Conservation (phyloP, 2,888 invertebrate species). For the Tenthredo livida region DNA sequence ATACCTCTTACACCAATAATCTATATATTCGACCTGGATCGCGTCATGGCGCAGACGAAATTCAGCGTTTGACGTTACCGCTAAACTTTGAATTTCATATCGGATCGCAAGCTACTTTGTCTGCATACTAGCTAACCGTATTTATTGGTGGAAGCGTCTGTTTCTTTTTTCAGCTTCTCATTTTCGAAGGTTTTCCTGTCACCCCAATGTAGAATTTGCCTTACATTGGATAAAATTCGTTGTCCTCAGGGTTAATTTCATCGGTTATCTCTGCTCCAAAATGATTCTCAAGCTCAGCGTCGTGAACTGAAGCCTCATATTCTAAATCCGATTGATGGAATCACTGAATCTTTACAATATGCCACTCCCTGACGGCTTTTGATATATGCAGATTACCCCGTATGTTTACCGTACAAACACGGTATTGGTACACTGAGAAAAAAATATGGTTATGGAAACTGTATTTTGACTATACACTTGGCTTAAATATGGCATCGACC, state of each 20-base stretch:
- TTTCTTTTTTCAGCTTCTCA: no score
- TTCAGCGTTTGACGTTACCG: neutral
- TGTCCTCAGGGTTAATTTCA: no score
- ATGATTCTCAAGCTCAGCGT: neutral
- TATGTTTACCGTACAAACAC: no score
- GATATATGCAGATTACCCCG: no score
- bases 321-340: neutral
- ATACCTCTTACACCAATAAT: neutral
- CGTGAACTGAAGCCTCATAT: neutral
- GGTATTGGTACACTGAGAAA: no score
- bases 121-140: no score
- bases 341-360: neutral
- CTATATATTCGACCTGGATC: neutral
- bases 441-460: no score
- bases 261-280: neutral
- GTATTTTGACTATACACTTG: no score
- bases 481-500: no score
- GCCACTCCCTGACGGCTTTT: no score
- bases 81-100: neutral
- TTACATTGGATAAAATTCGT: no score
- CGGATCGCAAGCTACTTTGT: neutral
- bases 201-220: neutral
- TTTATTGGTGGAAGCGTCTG: no score
- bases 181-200: neutral
- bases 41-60: neutral